Evolutionary conservation across 2,888 invertebrate species (phyloP), one percentile per base, ranked within the genome.

Genomic region (Melanotus villosus): DNA sequence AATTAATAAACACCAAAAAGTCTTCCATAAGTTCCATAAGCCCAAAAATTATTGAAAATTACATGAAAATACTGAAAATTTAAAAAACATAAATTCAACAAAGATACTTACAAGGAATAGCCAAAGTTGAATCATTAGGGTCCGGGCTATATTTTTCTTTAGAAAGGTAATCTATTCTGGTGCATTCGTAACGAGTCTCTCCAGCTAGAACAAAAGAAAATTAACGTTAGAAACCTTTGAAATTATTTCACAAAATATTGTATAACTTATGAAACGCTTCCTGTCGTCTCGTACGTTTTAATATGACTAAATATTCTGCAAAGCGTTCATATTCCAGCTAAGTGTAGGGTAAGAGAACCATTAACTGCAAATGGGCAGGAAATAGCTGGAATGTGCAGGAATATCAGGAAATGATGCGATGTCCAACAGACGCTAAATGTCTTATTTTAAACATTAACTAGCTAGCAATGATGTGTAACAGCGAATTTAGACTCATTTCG

Each of bases 111-210:
- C 96, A 96, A 83, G 96, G 95, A 86, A 96, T 96, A 21, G 95
- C 95, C 85, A 93, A 91, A n/a, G 96, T 95, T 6, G 95, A 96
- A 84, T 96, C 96, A 80, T 92, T 92, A 0, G 93, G 92, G 85
- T 96, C 96, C 10, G 96, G 93, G 76, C 92, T 90, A 85, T 96
- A 95, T 78, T 93, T 93, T 79, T 95, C 95, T 79, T 92, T 88
- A 6, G 95, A 92, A 82, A 96, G 96, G 85, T 95, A 96, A 80
- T 96, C 94, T 77, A 96, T 96, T 84, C 92, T 92, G 81, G 90
- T 88, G 85, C 96, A 96, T 76, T 90, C 88, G 84, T 90, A 91
- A 73, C 90, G 87, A 73, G 87, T 88, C 77, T 90, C 90, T 71
- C 92, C 92, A 81, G 91, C 93, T 93, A 90, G 74, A 81, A 78